Base-by-base conservation (phyloP, 1,140 invertebrate species). In the Helicoverpa zea region DNA sequence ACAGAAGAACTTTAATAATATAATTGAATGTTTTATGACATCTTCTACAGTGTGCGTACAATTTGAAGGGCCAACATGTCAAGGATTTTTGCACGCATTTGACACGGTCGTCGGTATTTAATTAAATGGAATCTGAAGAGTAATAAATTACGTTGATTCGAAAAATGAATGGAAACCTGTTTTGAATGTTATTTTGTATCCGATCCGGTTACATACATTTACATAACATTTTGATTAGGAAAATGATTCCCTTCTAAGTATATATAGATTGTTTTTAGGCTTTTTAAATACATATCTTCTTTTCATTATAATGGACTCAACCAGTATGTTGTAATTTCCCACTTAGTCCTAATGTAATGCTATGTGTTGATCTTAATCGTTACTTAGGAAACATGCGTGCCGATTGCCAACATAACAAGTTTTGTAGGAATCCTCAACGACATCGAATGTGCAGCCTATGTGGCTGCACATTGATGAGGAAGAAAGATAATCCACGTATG, bases 1-100 rank as follows among this genome's bases (percentile, higher is more conserved):
- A 77, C 61, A 70, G 66, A 54, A 70, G 66, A 29, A 70, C 18
- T 70, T 52, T 30, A 52, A 18, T 70, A 51, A 52, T 52, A 23
- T 70, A 51, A 52, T 70, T 70, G 10, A 64, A 70, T 70, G 18
- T 68, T 54, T 70, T 52, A 14, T 52, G 49, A 70, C 66, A 52
- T 29, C 49, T 29, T 52, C 12, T 70, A 23, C 14, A 23, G 3
- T 29, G 49, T 10, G 9, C 16, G 23, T n/a, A 70, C 49, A n/a
- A 29, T 70, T 23, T 29, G 12, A 70, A 52, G 18, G 29, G 59
- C 18, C 13, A 13, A 13, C 13, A 49, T 23, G 64, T 70, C 29
- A 70, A 14, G 16, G 16, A 23, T 43, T 11, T 43, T 14, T 59
- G 11, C 23, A 7, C 10, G 10, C 9, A 12, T 29, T 29, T 59